A percentile compares a stretch with the other conserved stretches of the same genome.
Evolutionary conservation across 2,797 vertebrate species (phyloP).

Genomic region (Peromyscus melanophrys): DNA sequence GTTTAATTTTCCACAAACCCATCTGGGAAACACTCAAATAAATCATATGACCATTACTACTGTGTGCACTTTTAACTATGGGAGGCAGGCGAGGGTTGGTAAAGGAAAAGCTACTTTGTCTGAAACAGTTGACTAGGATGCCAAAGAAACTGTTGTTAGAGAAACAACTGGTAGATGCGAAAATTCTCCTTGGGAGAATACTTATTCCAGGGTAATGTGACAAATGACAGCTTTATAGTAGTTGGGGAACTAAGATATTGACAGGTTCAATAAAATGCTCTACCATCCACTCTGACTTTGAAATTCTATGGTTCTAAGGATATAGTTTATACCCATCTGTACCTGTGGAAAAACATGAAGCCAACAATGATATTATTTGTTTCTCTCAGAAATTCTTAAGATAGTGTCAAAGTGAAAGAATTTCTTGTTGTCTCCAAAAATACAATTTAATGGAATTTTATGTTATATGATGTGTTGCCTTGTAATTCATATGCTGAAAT

Average conservation of each 20-base stretch:
- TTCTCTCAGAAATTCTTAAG: constrained; percentile 39
- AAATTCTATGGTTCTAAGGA: background rate
- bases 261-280: background rate
- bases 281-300: background rate
- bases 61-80: background rate
- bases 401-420: background rate
- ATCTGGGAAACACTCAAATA: constrained; percentile 9
- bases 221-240: background rate
- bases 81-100: background rate
- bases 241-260: background rate
- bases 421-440: constrained; percentile 5
- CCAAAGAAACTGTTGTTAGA: background rate
- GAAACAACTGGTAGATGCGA: constrained; percentile 13
- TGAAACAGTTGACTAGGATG: background rate
- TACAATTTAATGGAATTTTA: background rate
- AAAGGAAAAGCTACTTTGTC: background rate
- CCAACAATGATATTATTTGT: background rate
- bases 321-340: background rate
- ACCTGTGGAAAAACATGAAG: background rate
- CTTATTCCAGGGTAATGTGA: background rate
- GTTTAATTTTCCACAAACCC: background rate
- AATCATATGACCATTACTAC: background rate
- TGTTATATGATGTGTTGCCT: background rate
- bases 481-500: background rate
- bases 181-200: background rate